These are phyloP conservation scores for Ips typographus DNA, from an alignment of 1,140 invertebrate species.

Conservation along the genomic window DNA sequence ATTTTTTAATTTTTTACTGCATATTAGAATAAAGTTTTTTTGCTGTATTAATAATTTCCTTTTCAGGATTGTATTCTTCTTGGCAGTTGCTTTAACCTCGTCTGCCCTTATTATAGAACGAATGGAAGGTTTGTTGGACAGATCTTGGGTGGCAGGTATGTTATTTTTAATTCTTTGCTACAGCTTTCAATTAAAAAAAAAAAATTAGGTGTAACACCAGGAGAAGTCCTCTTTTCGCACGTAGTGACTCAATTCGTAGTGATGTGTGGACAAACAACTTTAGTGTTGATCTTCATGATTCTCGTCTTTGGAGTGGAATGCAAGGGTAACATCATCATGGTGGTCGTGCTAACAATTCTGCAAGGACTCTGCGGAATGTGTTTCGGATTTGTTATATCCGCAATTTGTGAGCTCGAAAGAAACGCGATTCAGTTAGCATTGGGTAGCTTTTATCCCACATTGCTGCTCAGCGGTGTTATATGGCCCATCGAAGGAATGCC, in stretches of 20 bases:
- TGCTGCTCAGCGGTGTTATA: constrained; percentile 87
- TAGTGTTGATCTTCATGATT: constrained; percentile 89
- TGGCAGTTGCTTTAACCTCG: constrained; percentile 89
- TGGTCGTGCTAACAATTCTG: constrained; percentile 80
- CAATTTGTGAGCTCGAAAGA: constrained; percentile 86
- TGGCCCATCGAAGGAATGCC: constrained; percentile 66
- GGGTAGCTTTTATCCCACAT: constrained; percentile 92
- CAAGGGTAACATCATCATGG: constrained; percentile 79
- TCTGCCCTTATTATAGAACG: constrained; percentile 88
- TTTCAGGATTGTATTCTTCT: constrained; percentile 87
- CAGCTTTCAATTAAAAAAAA: not conserved
- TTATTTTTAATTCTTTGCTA: constrained; percentile 5
- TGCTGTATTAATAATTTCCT: not conserved
- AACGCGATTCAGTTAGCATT: constrained; percentile 93
- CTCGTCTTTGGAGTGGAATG: constrained; percentile 84
- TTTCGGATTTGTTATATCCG: constrained; percentile 92
- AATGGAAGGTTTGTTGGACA: constrained; percentile 81
- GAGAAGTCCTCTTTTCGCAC: constrained; percentile 89
- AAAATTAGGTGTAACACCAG: constrained; percentile 74
- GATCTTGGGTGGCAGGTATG: constrained; percentile 74
- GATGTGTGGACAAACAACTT: constrained; percentile 86
- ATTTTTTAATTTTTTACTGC: not conserved
- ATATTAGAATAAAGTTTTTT: not conserved
- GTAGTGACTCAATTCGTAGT: constrained; percentile 91
- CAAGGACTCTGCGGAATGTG: constrained; percentile 94